phyloP scores from a whole-genome alignment of 2,113 vertebrate species.

The Sturnira hondurensis region DNA sequence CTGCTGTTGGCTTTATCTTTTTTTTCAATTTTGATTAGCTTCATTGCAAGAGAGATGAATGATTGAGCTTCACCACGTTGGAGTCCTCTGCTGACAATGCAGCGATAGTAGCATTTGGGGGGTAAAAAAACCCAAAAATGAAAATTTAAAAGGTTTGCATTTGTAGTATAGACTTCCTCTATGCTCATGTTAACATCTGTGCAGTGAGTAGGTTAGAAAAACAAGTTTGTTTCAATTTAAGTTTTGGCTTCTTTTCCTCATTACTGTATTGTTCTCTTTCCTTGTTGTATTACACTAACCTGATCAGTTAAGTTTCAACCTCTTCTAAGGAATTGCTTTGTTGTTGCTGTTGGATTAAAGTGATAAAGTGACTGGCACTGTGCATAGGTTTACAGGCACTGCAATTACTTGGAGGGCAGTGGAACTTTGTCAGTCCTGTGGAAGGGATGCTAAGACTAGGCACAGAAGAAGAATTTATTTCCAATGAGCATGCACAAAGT shows the following conservation, averaged over 20 bases:
- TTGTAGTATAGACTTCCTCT: background rate
- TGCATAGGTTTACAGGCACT: slow-evolving; percentile 24
- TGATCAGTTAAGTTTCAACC: background rate
- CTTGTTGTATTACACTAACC: background rate
- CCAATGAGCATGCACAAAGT: slow-evolving; percentile 79
- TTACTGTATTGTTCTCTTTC: background rate
- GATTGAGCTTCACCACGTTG: background rate
- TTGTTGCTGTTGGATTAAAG: background rate
- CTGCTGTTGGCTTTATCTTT: background rate
- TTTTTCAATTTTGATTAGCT: slow-evolving; percentile 28
- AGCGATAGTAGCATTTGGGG: background rate
- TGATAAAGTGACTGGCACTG: background rate
- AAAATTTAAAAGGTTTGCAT: background rate
- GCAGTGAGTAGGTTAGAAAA: background rate
- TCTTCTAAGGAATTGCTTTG: background rate
- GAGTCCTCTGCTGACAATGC: background rate
- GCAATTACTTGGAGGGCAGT: slow-evolving; percentile 46
- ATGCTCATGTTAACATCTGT: background rate
- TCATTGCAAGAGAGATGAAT: background rate
- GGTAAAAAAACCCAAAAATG: background rate
- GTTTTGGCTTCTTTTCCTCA: background rate
- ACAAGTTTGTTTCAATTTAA: background rate
- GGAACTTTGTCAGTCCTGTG: slow-evolving; percentile 65
- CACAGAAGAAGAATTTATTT: slow-evolving; percentile 77
- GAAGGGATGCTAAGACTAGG: slow-evolving; percentile 61